Evolutionary conservation across 1,140 invertebrate genomes (phyloP).

Genomic region (Portunus trituberculatus): DNA sequence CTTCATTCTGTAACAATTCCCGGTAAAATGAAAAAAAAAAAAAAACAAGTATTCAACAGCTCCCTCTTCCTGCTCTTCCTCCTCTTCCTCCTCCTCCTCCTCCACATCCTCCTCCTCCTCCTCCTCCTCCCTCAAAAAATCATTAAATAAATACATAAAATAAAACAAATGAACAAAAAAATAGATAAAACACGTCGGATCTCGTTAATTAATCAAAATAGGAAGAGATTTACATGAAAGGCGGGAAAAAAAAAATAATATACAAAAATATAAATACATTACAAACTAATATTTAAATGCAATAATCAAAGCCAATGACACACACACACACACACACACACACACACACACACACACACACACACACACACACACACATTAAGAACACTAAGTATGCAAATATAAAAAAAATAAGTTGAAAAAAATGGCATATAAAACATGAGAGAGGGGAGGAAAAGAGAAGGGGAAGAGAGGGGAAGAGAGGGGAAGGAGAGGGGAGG

Average conservation of each 20-base stretch:
- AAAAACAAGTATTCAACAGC: too few relatives aligned
- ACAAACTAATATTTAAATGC: not conserved
- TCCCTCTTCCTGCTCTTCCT: too few relatives aligned
- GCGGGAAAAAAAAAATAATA: not conserved
- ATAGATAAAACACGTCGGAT: not conserved
- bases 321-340: conserved; percentile 6
- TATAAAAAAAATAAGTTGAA: not conserved
- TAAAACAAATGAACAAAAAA: not conserved
- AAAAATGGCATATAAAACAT: not conserved
- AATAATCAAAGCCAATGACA: not conserved
- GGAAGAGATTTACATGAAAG: too few relatives aligned
- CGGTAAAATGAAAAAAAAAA: too few relatives aligned
- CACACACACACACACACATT: conserved; percentile 11
- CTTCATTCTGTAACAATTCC: too few relatives aligned
- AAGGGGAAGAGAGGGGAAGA: not conserved
- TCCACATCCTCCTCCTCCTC: too few relatives aligned
- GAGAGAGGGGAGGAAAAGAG: not conserved
- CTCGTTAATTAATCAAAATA: not conserved
- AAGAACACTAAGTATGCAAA: not conserved
- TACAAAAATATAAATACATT: not conserved
- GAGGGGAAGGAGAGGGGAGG: too few relatives aligned
- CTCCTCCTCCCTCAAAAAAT: not conserved
- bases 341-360: conserved; percentile 43
- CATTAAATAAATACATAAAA: not conserved
- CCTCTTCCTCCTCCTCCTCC: too few relatives aligned